Evolutionary conservation across 2,888 invertebrate genomes (phyloP).

Genomic region (Chydorus sphaericus): DNA sequence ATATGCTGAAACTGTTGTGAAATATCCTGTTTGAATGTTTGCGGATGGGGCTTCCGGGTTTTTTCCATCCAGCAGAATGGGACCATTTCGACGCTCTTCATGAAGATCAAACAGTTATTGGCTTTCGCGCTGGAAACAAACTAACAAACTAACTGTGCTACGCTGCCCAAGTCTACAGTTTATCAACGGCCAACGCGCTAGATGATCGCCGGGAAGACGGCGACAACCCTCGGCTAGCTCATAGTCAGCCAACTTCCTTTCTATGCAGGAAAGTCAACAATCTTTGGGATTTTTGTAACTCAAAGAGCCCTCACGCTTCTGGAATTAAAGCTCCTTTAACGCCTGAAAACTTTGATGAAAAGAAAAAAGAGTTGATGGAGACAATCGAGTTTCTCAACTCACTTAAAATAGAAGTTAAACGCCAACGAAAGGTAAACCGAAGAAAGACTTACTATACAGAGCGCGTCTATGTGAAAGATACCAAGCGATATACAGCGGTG

Average conservation of each 20-base stretch:
- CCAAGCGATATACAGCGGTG: neutral
- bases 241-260: neutral
- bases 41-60: too few species aligned
- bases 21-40: too few species aligned
- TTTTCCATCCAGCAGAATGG: neutral
- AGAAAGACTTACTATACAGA: neutral
- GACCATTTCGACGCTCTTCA: neutral
- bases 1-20: too few species aligned
- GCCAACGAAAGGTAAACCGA: neutral
- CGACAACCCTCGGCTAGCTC: neutral
- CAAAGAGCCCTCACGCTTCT: neutral
- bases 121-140: neutral
- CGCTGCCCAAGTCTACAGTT: neutral
- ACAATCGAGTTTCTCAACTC: neutral
- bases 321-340: neutral
- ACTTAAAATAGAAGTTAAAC: neutral
- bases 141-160: neutral
- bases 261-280: neutral
- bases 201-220: neutral
- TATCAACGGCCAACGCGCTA: neutral
- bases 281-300: neutral
- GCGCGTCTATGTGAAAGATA: neutral
- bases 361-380: neutral
- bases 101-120: neutral
- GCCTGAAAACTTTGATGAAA: neutral